Evolutionary conservation across 2,113 vertebrate species (phyloP), one percentile per base, ranked within the genome.

Genomic region (Anser cygnoides): DNA sequence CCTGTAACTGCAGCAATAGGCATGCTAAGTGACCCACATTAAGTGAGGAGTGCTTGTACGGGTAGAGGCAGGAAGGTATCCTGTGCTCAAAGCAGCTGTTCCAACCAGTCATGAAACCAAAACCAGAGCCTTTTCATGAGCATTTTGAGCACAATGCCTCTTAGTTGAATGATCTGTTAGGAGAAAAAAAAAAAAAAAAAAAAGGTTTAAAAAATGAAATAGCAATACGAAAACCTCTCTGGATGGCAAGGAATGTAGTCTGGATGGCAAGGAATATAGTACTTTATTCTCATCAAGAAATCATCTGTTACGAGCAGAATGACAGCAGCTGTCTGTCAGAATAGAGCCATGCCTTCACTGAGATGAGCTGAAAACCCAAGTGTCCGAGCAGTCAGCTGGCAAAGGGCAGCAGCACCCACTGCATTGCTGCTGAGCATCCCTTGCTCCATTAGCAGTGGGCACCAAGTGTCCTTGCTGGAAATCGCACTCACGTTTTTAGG

Each of bases 251-350:
- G 52, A 90, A 44, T 0, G 0, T 31, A 31, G 4, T 68, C 31
- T 0, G 1, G 59, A 22, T 75, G 28, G 4, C 29, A 50, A 75
- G n/a, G 52, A 90, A 44, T 0, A 0, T 31, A 31, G 4, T 67
- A 26, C 26, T 87, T 84, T 19, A 61, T 37, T 37, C 12, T 77
- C n/a, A 23, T 44, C 26, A 77, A 31, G 59, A 78, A 50, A 52
- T 41, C 7, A 35, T 23, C 18, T 0, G 0, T 68, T 73, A 10
- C 0, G 1, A 81, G 28, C 4, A 65, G 46, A 35, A 29, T 55
- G 43, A 5, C 17, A 75, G 49, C 59, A 79, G 18, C 43, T 72
- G 4, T 19, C 39, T 46, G 18, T 77, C n/a, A 50, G 43, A 87
- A 8, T 4, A 87, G 9, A 59, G 21, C 37, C 66, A 15, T 11